Evolutionary conservation across 23 tunicate species (phyloP).

Genomic region (Ascidia mentula): DNA sequence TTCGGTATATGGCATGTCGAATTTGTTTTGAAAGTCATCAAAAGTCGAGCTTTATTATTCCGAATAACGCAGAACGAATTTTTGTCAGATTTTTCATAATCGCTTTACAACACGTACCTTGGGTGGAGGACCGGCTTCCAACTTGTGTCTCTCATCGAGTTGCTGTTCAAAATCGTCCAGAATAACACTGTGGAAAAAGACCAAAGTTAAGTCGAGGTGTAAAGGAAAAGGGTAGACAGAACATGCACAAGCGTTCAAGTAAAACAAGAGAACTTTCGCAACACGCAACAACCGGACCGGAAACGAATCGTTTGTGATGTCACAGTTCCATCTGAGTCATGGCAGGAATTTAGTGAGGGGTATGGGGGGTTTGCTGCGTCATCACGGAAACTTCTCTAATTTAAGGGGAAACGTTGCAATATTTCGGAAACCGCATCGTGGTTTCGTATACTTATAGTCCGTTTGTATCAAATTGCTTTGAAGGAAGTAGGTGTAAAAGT

Average conservation of each 20-base stretch:
- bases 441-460: too few relatives aligned
- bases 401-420: too few relatives aligned
- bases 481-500: too few relatives aligned
- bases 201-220: background rate
- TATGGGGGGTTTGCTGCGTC: background rate
- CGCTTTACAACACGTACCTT: slow-evolving; percentile 70
- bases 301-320: background rate
- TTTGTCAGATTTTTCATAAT: too few relatives aligned
- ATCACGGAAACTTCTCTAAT: too few relatives aligned
- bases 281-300: background rate
- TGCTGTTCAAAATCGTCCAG: slow-evolving; percentile 48
- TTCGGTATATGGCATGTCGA: too few relatives aligned
- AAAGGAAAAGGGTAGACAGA: background rate
- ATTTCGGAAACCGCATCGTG: too few relatives aligned
- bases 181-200: slow-evolving; percentile 38
- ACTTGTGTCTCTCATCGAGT: slow-evolving; percentile 40
- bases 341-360: too few relatives aligned
- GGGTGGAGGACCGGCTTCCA: slow-evolving; percentile 73
- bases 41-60: too few relatives aligned
- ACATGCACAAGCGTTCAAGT: background rate
- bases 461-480: too few relatives aligned
- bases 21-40: too few relatives aligned
- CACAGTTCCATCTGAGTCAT: background rate
- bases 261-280: background rate
- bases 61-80: too few relatives aligned